These are phyloP conservation scores for Sturnus vulgaris DNA, from an alignment of 2,113 vertebrate genomes.

Conservation along the genomic window DNA sequence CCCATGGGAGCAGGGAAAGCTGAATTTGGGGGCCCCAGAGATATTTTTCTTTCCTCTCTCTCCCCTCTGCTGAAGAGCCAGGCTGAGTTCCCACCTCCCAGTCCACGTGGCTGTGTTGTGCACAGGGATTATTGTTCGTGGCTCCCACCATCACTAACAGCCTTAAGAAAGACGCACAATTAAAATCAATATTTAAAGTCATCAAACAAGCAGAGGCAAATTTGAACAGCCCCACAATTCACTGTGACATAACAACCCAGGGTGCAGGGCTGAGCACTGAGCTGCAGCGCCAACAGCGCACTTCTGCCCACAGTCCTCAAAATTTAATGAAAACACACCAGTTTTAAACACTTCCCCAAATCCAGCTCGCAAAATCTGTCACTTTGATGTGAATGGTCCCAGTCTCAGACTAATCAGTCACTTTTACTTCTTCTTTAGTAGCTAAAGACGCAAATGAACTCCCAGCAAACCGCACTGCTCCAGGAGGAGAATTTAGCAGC, in stretches of 20 bases:
- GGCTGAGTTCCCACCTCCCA: neutral
- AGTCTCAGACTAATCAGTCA: constrained; percentile 51
- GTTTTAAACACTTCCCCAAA: constrained; percentile 44
- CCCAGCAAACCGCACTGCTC: constrained; percentile 33
- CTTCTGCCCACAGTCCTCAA: constrained; percentile 31
- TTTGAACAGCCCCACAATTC: constrained; percentile 23
- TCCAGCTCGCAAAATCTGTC: constrained; percentile 45
- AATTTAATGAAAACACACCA: constrained; percentile 34
- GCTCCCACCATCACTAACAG: neutral
- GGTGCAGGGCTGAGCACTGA: neutral
- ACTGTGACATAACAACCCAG: neutral
- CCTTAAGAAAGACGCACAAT: neutral
- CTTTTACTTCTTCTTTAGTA: constrained; percentile 52
- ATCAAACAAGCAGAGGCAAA: constrained; percentile 14
- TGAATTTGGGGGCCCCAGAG: neutral
- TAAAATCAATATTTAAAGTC: constrained; percentile 31
- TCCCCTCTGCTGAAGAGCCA: neutral
- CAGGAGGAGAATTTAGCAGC: constrained; percentile 21
- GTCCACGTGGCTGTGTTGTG: neutral
- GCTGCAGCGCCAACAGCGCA: neutral
- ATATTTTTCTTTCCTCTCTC: neutral
- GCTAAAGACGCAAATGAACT: constrained; percentile 59
- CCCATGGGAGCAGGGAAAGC: neutral
- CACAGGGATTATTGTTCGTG: fast-evolving
- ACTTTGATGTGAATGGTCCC: constrained; percentile 46